Percentiles rank a stretch among this genome's conserved stretches.
phyloP scores from a whole-genome alignment of 1,140 invertebrate species.

The Helicoverpa armigera region DNA sequence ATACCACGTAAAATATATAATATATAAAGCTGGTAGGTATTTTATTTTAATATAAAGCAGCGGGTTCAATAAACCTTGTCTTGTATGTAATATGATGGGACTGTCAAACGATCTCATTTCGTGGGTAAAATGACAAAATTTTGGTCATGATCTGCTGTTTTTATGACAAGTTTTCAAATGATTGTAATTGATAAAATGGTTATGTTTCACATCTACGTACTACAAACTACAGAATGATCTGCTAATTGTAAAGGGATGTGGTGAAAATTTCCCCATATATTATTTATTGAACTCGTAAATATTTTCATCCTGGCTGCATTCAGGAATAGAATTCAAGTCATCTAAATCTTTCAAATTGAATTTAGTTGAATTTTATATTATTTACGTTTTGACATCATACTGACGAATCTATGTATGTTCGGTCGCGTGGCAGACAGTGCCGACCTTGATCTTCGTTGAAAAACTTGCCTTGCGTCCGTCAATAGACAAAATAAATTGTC shows the following conservation, averaged over 20 bases:
- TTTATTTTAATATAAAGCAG: neutral
- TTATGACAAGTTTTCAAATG: neutral
- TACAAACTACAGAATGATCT: no score
- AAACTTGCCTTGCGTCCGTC: constrained; percentile 17
- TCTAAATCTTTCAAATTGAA: constrained; percentile 1
- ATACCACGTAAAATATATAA: no score
- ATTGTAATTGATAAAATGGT: neutral
- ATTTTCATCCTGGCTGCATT: neutral
- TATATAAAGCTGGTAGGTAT: neutral
- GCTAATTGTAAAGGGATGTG: no score
- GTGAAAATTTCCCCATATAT: neutral
- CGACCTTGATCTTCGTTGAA: neutral
- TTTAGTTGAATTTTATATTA: neutral
- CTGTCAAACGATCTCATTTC: constrained; percentile 8
- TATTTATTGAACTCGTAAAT: neutral
- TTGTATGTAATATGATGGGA: neutral
- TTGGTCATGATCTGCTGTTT: neutral
- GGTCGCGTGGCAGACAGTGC: no score
- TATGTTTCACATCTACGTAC: no score
- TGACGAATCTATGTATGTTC: no score
- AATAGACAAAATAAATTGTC: constrained; percentile 11
- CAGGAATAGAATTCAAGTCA: neutral
- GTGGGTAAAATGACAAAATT: no score
- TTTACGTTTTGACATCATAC: neutral
- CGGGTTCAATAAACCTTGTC: neutral